Evolutionary conservation across 2,797 vertebrate species (phyloP), one percentile per base, ranked within the genome.

Genomic region (Meda fulgida): DNA sequence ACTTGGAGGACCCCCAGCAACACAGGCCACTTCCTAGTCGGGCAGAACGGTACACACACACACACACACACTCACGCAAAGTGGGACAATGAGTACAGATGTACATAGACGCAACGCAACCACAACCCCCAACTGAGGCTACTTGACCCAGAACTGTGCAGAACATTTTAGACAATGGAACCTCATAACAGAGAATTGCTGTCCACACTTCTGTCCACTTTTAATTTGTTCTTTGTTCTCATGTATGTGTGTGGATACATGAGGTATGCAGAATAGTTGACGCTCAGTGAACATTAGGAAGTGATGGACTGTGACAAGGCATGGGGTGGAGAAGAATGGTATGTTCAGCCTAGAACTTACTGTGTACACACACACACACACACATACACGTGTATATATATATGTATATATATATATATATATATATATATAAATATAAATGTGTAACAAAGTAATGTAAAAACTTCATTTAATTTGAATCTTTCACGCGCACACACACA

Each of bases 1-100:
- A 92, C 93, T 93, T 92, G 93, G 93, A 91, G 88, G 94, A 92
- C 91, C 91, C 91, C 90, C 88, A 91, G 89, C 92, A 93, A 91
- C 87, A 89, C 83, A 87, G 90, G 88, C 89, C 94, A 89, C 92
- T 91, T 48, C 87, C 91, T 93, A 96, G 92, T 96, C 95, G 95
- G 91, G 95, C 94, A 93, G 95, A 96, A 97, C 93, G 90, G 87
- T 89, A 89, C 85, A 84, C 70, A 69, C 84, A 89, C 86, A 90
- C 83, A 91, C 79, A 84, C 77, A 69, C 71, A 67, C 71, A n/a
- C n/a, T n/a, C n/a, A 81, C 87, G 85, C 79, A 63, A 72, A 78
- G 19, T 36, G 72, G 71, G 11, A 29, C 46, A 58, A 63, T 83
- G 48, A 58, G 60, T 51, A 82, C 63, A 83, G 38, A 85, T 55